Conservation (phyloP, 2,888 invertebrate species). For the Tillus elongatus region DNA sequence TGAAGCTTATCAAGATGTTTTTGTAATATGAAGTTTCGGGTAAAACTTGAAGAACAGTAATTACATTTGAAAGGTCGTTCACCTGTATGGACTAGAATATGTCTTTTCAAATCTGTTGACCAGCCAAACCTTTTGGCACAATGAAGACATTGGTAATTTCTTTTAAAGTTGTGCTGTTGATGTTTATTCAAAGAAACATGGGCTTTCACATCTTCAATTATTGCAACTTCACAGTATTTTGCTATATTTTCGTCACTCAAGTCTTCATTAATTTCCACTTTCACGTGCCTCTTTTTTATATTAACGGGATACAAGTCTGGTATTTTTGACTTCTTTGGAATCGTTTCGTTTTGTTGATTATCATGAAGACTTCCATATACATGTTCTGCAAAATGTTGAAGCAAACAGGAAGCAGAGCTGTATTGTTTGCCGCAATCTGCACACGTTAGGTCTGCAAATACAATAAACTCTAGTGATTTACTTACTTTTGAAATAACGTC, state of each 20-base stretch:
- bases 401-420: slow-evolving; percentile 31
- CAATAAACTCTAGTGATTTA: too few relatives aligned
- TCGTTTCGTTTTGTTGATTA: slow-evolving; percentile 12
- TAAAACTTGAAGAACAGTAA: slow-evolving; percentile 36
- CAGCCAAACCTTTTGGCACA: slow-evolving; percentile 39
- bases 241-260: slow-evolving; percentile 32
- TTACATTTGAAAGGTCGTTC: slow-evolving; percentile 39
- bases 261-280: too few relatives aligned
- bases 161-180: too few relatives aligned
- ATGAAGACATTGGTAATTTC: slow-evolving; percentile 36
- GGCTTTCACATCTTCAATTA: slow-evolving; percentile 23
- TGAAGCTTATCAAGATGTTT: slow-evolving; percentile 37
- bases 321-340: slow-evolving; percentile 17
- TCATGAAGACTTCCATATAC: slow-evolving; percentile 19
- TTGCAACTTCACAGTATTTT: slow-evolving; percentile 32
- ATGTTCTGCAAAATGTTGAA: slow-evolving; percentile 37
- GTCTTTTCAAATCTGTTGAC: slow-evolving; percentile 41
- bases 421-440: slow-evolving; percentile 32
- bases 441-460: slow-evolving; percentile 29
- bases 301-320: slow-evolving; percentile 30
- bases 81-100: slow-evolving; percentile 40
- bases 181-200: too few relatives aligned
- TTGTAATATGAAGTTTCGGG: slow-evolving; percentile 39
- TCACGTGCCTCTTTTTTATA: too few relatives aligned
- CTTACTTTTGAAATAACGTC: too few relatives aligned